Evolutionary conservation across 2,888 invertebrate species (phyloP).

Genomic region (Parnassius apollo): DNA sequence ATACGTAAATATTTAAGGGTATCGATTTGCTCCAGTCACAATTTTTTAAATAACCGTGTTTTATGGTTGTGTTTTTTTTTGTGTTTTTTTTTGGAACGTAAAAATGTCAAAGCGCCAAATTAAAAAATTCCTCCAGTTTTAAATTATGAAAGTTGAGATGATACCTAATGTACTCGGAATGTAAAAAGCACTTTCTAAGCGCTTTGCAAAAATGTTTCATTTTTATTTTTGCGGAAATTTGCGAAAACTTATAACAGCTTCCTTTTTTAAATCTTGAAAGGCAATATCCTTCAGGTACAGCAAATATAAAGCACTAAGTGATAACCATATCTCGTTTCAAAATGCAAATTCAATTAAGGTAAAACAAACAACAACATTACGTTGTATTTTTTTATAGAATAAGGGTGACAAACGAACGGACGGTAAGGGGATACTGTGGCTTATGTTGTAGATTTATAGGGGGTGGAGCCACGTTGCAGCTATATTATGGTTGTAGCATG

Average conservation of each 20-base stretch:
- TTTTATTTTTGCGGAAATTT: constrained; percentile 8
- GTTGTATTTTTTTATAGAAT: no score
- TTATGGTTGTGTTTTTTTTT: constrained; percentile 30
- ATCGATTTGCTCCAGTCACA: constrained; percentile 9
- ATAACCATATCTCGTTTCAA: constrained; percentile 33
- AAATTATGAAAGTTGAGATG: constrained; percentile 26
- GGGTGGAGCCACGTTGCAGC: no score
- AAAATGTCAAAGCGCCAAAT: constrained; percentile 31
- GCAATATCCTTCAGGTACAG: background rate
- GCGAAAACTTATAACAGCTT: constrained; percentile 6
- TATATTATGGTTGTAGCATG: no score
- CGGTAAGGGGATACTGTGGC: no score
- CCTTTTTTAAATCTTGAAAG: constrained; percentile 7
- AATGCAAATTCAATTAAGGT: constrained; percentile 14
- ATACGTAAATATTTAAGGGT: constrained; percentile 9
- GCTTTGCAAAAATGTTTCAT: constrained; percentile 15
- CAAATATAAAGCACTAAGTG: constrained; percentile 35
- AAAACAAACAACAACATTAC: constrained; percentile 8
- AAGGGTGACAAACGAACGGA: no score
- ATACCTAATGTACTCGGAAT: constrained; percentile 5
- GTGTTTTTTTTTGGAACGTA: constrained; percentile 34
- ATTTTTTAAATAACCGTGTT: constrained; percentile 10
- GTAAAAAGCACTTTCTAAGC: constrained; percentile 20
- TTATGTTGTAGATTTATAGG: no score
- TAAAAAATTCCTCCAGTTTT: constrained; percentile 22